Percentiles rank a stretch among this genome's conserved stretches.
Conservation (phyloP, 2,797 vertebrate species). For the Fundulus diaphanus region DNA sequence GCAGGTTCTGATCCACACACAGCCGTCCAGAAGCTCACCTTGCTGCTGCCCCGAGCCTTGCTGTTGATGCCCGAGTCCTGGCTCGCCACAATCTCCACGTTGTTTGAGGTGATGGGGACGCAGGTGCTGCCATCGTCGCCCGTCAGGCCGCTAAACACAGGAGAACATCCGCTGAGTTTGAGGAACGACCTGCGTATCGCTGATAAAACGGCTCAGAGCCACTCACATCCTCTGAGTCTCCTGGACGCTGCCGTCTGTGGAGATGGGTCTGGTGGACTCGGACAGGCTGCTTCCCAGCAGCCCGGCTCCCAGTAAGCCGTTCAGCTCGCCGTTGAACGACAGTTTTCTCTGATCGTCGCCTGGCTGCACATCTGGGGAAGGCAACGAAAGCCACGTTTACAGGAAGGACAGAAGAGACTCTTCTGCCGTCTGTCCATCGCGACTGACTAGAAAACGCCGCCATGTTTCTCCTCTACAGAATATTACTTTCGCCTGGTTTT, state of each 20-base stretch:
- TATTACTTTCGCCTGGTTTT: too few relatives aligned
- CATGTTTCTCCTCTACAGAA: too few relatives aligned
- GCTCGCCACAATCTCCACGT: conserved; percentile 96
- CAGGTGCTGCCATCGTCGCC: conserved; percentile 93
- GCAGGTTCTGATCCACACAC: background rate
- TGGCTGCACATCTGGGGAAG: conserved; percentile 74
- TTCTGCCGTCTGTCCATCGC: background rate
- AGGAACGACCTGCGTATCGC: background rate
- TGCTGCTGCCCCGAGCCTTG: conserved; percentile 96
- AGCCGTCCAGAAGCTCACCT: conserved; percentile 79
- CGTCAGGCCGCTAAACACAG: conserved; percentile 85
- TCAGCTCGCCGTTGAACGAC: conserved; percentile 93
- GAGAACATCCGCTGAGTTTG: conserved; percentile 1
- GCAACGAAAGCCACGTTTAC: background rate
- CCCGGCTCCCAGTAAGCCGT: conserved; percentile 91
- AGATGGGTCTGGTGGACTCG: conserved; percentile 81
- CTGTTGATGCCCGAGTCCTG: conserved; percentile 96
- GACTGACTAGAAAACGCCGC: too few relatives aligned
- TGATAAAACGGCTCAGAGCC: background rate
- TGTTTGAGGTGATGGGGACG: conserved; percentile 89
- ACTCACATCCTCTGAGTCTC: conserved; percentile 95
- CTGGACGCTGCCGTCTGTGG: conserved; percentile 82
- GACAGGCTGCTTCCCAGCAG: conserved; percentile 80
- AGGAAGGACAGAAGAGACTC: background rate
- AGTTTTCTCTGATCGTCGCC: conserved; percentile 84